phyloP scores from a whole-genome alignment of 2,888 invertebrate species.

The Gymnocheta viridis region DNA sequence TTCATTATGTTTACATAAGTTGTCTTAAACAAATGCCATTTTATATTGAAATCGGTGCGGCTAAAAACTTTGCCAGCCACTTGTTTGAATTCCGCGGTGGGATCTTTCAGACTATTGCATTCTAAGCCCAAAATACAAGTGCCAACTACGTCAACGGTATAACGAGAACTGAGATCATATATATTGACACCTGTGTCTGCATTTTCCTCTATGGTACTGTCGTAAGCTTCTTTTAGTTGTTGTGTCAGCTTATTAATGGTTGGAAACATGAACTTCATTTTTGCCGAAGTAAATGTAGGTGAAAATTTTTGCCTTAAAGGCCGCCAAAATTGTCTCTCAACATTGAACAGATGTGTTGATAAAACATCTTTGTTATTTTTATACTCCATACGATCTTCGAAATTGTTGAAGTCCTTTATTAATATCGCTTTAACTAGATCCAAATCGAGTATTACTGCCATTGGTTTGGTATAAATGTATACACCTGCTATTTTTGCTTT shows the following conservation, averaged over 20 bases:
- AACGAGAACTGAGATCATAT: constrained; percentile 81
- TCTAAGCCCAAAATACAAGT: constrained; percentile 82
- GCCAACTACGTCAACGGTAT: constrained; percentile 83
- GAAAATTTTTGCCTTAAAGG: constrained; percentile 81
- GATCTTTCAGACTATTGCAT: constrained; percentile 81
- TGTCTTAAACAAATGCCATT: constrained; percentile 72
- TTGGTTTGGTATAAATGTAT: constrained; percentile 75
- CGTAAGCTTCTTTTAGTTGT: constrained; percentile 70
- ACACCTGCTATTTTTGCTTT: constrained; percentile 73
- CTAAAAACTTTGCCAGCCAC: constrained; percentile 72
- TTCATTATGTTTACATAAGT: constrained; percentile 63
- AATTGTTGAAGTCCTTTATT: constrained; percentile 80
- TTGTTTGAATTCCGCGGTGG: constrained; percentile 78
- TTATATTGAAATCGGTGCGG: constrained; percentile 71
- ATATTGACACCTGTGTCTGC: constrained; percentile 76
- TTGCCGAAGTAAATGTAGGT: constrained; percentile 83
- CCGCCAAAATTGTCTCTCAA: constrained; percentile 82
- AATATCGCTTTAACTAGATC: constrained; percentile 78
- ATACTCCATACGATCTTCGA: constrained; percentile 77
- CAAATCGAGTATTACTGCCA: constrained; percentile 75
- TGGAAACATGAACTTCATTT: constrained; percentile 83
- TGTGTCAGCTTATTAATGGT: constrained; percentile 77
- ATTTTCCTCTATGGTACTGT: constrained; percentile 54
- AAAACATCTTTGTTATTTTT: constrained; percentile 76
- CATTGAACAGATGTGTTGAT: constrained; percentile 76